Evolutionary conservation across 2,888 invertebrate genomes (phyloP).

Genomic region (Zygothrica quintamaculata): DNA sequence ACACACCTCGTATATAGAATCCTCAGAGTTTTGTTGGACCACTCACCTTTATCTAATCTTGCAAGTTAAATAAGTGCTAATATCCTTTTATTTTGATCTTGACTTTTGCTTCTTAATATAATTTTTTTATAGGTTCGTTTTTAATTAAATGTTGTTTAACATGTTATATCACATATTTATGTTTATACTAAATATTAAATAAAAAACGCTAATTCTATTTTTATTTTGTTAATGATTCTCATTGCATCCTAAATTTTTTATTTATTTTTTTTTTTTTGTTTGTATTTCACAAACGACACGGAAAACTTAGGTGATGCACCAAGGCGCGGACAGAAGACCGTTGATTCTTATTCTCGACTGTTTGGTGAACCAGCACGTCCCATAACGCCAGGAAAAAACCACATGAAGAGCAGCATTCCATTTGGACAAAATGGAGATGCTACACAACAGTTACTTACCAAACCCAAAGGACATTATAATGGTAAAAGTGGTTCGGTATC

Average conservation of each 20-base stretch:
- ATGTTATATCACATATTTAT: no score
- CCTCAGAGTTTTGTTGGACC: no score
- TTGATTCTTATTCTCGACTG: constrained; percentile 86
- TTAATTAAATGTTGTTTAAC: no score
- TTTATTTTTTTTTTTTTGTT: constrained; percentile 23
- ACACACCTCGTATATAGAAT: no score
- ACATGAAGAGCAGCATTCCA: constrained; percentile 86
- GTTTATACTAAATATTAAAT: no score
- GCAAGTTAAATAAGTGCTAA: no score
- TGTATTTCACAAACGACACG: constrained; percentile 3
- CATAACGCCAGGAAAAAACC: constrained; percentile 85
- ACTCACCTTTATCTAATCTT: no score
- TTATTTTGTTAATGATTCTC: no score
- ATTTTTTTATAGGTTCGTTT: no score
- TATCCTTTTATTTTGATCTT: no score
- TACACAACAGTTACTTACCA: constrained; percentile 75
- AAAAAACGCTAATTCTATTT: no score
- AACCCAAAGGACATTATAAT: constrained; percentile 80
- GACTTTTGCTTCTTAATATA: no score
- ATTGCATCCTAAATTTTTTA: neutral
- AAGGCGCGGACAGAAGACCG: constrained; percentile 83
- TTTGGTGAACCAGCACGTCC: constrained; percentile 86
- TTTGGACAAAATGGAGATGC: constrained; percentile 84
- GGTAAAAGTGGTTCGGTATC: constrained; percentile 83
- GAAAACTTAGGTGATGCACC: constrained; percentile 80